These are phyloP conservation scores for Zygogramma bicolorata DNA, from an alignment of 2,888 invertebrate species.

Conservation along the genomic window DNA sequence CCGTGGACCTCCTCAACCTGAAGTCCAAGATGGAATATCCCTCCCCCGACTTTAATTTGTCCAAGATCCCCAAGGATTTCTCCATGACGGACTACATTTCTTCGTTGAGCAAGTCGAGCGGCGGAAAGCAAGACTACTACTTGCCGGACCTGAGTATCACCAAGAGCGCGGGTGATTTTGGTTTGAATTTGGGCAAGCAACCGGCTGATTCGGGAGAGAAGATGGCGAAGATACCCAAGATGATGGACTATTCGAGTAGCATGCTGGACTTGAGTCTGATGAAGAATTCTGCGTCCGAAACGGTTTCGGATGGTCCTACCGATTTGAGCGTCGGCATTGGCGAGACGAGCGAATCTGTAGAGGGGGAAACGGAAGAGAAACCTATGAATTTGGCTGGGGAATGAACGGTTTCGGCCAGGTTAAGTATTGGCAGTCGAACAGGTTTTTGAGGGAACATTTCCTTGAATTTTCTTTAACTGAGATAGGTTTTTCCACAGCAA, in stretches of 20 bases:
- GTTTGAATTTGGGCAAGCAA: constrained; percentile 58
- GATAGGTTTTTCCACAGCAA: too few species aligned
- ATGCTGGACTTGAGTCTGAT: constrained; percentile 68
- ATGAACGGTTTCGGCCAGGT: not conserved
- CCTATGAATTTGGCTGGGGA: constrained; percentile 47
- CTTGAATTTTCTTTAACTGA: too few species aligned
- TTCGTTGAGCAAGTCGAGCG: constrained; percentile 44
- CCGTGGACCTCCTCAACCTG: constrained; percentile 62
- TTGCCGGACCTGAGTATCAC: constrained; percentile 67
- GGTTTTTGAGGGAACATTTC: too few species aligned
- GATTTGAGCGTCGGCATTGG: constrained; percentile 51
- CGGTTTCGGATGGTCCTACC: constrained; percentile 49
- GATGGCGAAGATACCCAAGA: constrained; percentile 72
- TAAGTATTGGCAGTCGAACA: too few species aligned
- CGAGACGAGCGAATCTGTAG: constrained; percentile 31
- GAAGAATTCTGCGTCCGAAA: constrained; percentile 52
- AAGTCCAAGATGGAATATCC: constrained; percentile 69
- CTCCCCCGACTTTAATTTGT: constrained; percentile 64
- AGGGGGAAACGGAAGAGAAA: constrained; percentile 40
- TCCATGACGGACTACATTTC: constrained; percentile 57
- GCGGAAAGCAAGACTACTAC: constrained; percentile 53
- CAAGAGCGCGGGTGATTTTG: constrained; percentile 60
- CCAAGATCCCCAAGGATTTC: constrained; percentile 60
- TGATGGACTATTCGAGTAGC: constrained; percentile 68
- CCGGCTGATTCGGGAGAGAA: constrained; percentile 63